Base-by-base conservation (phyloP, 2,888 invertebrate genomes). In the Lithophane socia region DNA sequence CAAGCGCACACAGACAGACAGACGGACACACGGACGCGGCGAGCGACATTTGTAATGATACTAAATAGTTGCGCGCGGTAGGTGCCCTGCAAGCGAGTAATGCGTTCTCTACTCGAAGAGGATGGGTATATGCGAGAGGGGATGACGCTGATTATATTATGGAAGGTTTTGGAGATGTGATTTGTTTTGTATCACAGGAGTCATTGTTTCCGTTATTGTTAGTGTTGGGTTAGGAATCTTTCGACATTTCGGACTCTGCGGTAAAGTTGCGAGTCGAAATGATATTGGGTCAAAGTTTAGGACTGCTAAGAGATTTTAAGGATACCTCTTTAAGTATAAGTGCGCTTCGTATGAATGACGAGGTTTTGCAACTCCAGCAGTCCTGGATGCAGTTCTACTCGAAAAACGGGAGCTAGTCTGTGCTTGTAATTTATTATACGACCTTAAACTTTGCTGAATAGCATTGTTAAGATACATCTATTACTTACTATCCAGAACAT, bases 41-140 rank as follows among this genome's bases (percentile, higher is more conserved):
- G 91, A 91, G 91, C 93, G 95, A 95, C 96, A 96, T 96, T 95
- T 95, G 96, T 96, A 96, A 96, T 96, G 96, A 95, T 95, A 94
- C 95, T 96, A 96, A 96, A 96, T 95, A 96, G 95, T 94, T 91
- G 96, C 95, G 96, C 95, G 96, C 96, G 96, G 96, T 96, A 96
- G 95, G 95, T 95, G 95, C 95, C 92, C 94, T 89, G 93, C 91
- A 90, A 93, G 92, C 94, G 93, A 94, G 94, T 95, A 94, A 95
- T 94, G 95, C 94, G 95, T 94, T 94, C 94, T 92, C 93, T 92
- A 89, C 91, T 90, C 87, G 87, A 86, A 85, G 84, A 89, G 90
- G 89, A 90, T 80, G 77, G 84, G 68, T 69, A 85, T 83, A 87
- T 89, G 86, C 86, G 58, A 68, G 58, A 83, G 29, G 47, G 60